These are phyloP conservation scores for Ptilodon capucinus DNA, from an alignment of 2,888 invertebrate species.

Conservation along the genomic window DNA sequence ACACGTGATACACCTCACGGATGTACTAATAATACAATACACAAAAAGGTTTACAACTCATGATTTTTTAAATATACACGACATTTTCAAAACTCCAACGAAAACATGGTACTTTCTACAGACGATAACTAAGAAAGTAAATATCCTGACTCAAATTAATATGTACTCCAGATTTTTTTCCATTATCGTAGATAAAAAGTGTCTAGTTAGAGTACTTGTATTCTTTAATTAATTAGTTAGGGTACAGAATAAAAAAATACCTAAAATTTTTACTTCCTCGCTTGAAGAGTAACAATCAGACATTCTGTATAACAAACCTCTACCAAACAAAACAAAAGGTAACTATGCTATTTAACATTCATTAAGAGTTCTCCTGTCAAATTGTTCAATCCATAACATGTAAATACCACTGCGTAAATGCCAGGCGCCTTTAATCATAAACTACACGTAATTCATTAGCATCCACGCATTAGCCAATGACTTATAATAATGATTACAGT, in stretches of 20 bases:
- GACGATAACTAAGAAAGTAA: too few species aligned
- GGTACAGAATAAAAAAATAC: too few species aligned
- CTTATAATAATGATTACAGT: conserved; percentile 39
- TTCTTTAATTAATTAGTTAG: too few species aligned
- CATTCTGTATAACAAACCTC: neutral
- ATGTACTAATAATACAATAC: neutral
- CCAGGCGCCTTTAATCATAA: conserved; percentile 29
- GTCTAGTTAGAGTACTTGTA: too few species aligned
- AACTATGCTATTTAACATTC: neutral
- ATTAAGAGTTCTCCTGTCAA: neutral
- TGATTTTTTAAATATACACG: neutral
- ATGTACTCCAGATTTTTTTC: too few species aligned
- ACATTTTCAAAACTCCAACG: neutral
- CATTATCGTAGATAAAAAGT: too few species aligned
- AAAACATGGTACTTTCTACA: neutral
- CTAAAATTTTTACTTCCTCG: too few species aligned
- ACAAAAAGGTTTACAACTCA: neutral
- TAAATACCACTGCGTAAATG: conserved; percentile 23
- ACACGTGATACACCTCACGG: too few species aligned
- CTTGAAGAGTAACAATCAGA: too few species aligned
- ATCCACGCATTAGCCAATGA: conserved; percentile 26
- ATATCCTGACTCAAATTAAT: too few species aligned
- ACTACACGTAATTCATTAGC: conserved; percentile 17
- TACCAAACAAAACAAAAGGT: neutral
- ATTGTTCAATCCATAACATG: conserved; percentile 2